These are phyloP conservation scores for Watsonalla cultraria DNA, from an alignment of 2,888 invertebrate species.

Conservation along the genomic window DNA sequence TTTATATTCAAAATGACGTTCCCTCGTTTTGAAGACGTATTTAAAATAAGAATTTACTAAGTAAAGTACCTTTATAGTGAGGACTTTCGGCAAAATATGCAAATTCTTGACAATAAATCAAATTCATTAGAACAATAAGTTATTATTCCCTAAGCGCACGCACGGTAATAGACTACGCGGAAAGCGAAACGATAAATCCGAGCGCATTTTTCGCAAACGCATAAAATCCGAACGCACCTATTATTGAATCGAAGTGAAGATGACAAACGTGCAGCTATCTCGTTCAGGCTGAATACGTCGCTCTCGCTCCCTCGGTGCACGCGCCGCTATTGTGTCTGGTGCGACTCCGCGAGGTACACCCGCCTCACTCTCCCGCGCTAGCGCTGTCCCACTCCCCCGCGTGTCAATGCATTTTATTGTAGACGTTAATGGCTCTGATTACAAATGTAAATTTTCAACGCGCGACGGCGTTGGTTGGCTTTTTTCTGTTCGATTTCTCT, in stretches of 20 bases:
- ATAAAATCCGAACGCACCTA: conserved; percentile 70
- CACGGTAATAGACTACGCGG: conserved; percentile 61
- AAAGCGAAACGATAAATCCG: conserved; percentile 66
- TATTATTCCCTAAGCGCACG: conserved; percentile 15
- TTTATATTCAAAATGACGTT: too few relatives aligned
- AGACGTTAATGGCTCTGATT: conserved; percentile 75
- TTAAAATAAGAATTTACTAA: too few relatives aligned
- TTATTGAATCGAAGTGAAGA: conserved; percentile 55
- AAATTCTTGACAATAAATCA: too few relatives aligned
- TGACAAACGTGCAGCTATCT: conserved; percentile 35
- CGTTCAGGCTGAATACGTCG: conserved; percentile 37
- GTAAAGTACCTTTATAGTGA: too few relatives aligned
- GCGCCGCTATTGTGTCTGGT: conserved; percentile 74
- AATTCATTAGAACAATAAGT: conserved; percentile 22
- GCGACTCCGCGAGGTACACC: conserved; percentile 47
- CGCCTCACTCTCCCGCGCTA: conserved; percentile 49
- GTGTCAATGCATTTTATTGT: conserved; percentile 77
- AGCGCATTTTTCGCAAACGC: conserved; percentile 73
- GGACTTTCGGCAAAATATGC: too few relatives aligned
- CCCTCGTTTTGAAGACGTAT: too few relatives aligned
- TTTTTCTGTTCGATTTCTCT: conserved; percentile 67
- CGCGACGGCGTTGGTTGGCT: conserved; percentile 68
- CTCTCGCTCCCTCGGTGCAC: conserved; percentile 58
- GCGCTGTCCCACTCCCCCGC: conserved; percentile 51
- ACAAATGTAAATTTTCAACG: conserved; percentile 77